These are phyloP conservation scores for Ianthella basta DNA, from an alignment of 37 sponge, comb jelly and placozoan genomes.

Conservation along the genomic window DNA sequence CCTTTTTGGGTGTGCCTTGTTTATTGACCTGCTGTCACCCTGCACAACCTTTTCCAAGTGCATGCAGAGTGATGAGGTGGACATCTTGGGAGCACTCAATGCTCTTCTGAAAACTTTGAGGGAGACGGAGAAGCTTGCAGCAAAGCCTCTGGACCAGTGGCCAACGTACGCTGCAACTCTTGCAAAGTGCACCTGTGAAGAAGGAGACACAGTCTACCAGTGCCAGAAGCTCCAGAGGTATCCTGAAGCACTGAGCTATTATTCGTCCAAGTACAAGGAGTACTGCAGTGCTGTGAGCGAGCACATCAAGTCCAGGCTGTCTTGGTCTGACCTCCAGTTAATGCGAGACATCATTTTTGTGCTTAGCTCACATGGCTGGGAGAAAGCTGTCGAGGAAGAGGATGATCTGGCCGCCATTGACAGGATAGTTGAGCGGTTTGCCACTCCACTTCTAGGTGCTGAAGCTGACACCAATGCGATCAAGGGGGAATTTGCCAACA, in stretches of 20 bases:
- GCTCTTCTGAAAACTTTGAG: slow-evolving; percentile 57
- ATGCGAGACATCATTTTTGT: slow-evolving; percentile 66
- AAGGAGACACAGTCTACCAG: slow-evolving; percentile 46
- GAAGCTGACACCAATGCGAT: slow-evolving; percentile 43
- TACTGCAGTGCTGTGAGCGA: slow-evolving; percentile 53
- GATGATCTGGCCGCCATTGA: slow-evolving; percentile 54
- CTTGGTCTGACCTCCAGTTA: slow-evolving; percentile 66
- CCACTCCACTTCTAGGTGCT: slow-evolving; percentile 45
- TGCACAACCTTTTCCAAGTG: slow-evolving; percentile 65
- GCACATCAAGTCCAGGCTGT: slow-evolving; percentile 73
- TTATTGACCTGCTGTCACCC: slow-evolving; percentile 69
- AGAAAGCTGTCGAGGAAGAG: slow-evolving; percentile 53
- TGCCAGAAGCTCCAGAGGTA: slow-evolving; percentile 44
- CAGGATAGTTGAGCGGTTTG: slow-evolving; percentile 43
- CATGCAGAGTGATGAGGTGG: slow-evolving; percentile 59
- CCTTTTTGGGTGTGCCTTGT: slow-evolving; percentile 78
- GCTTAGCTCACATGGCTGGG: slow-evolving; percentile 72
- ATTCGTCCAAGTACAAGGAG: slow-evolving; percentile 55
- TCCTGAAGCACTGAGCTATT: slow-evolving; percentile 45
- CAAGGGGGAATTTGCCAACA: slow-evolving; percentile 47
- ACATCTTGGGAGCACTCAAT: slow-evolving; percentile 63
- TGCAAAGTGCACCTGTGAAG: slow-evolving; percentile 54
- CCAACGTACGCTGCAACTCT: slow-evolving; percentile 63
- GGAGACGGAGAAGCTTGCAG: slow-evolving; percentile 62
- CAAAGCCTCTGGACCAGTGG: slow-evolving; percentile 63